These are phyloP conservation scores for Alouatta palliata DNA, from an alignment of 2,113 vertebrate genomes.

Conservation along the genomic window DNA sequence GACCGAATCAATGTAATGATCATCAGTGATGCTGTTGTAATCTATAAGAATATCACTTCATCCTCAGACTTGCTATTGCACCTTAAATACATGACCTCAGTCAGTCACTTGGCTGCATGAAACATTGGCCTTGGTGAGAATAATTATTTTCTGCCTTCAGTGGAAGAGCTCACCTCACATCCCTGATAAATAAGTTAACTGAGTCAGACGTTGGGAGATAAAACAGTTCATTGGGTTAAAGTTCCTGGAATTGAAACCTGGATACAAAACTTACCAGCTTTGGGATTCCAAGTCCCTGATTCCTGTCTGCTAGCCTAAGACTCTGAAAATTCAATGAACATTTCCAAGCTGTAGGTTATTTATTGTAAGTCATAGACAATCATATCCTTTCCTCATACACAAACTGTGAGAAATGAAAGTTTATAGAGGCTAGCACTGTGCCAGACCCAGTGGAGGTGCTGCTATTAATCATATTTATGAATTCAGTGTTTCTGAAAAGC, in stretches of 20 bases:
- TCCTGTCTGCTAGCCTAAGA: too few relatives aligned
- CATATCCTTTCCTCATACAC: neutral
- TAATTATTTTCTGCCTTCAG: neutral
- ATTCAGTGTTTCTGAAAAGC: constrained; percentile 12
- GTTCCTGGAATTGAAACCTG: too few relatives aligned
- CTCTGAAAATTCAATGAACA: constrained; percentile 14
- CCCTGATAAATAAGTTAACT: neutral
- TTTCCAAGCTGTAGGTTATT: neutral
- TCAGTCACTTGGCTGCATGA: neutral
- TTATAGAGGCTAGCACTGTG: neutral
- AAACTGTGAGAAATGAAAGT: neutral
- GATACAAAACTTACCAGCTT: too few relatives aligned
- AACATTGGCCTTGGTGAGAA: neutral
- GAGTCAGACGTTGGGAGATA: neutral
- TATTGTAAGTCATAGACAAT: constrained; percentile 51
- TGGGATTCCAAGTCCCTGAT: too few relatives aligned
- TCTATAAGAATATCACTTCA: neutral
- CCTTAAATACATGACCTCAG: neutral
- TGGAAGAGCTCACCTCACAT: neutral
- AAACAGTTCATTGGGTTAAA: neutral
- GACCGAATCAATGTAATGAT: neutral
- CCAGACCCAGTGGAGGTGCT: neutral
- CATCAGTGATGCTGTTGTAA: neutral
- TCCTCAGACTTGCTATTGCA: neutral
- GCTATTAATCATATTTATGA: constrained; percentile 48